Conservation (phyloP, 2,113 vertebrate genomes). For the Hippocampus mohnikei region DNA sequence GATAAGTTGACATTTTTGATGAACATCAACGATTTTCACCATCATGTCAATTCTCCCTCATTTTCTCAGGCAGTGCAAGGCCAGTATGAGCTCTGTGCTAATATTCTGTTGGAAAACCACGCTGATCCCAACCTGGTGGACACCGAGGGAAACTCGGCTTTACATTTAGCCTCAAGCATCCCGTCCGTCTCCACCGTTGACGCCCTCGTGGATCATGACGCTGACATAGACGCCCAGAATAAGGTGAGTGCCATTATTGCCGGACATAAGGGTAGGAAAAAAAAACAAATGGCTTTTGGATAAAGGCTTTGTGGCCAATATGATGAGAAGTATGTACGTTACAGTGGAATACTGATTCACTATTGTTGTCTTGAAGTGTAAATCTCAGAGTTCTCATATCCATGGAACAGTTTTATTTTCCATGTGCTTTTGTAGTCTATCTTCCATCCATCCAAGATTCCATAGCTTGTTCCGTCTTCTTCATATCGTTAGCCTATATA, state of each 20-base stretch:
- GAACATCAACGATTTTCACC: background rate
- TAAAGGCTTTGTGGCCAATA: no score
- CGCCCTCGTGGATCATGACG: conserved; percentile 75
- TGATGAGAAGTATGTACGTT: no score
- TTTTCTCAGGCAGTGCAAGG: conserved; percentile 81
- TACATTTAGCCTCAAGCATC: conserved; percentile 80
- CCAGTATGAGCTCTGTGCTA: conserved; percentile 80
- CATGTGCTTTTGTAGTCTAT: no score
- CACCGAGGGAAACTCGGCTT: conserved; percentile 76
- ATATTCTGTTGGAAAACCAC: conserved; percentile 76
- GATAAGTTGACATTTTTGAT: background rate
- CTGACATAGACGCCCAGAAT: conserved; percentile 78
- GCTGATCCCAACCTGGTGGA: conserved; percentile 81
- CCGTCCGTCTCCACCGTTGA: conserved; percentile 56
- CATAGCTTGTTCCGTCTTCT: no score
- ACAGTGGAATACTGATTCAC: no score
- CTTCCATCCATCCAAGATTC: no score
- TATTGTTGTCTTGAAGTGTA: no score
- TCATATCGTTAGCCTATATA: no score
- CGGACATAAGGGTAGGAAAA: no score
- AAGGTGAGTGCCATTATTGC: conserved; percentile 70
- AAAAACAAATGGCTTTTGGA: no score
- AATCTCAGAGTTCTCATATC: no score
- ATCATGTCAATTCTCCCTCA: background rate
- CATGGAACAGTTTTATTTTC: no score